A percentile compares a stretch with the other conserved stretches of the same genome.
phyloP scores from a whole-genome alignment of 2,797 vertebrate species.

The Coilia nasus region DNA sequence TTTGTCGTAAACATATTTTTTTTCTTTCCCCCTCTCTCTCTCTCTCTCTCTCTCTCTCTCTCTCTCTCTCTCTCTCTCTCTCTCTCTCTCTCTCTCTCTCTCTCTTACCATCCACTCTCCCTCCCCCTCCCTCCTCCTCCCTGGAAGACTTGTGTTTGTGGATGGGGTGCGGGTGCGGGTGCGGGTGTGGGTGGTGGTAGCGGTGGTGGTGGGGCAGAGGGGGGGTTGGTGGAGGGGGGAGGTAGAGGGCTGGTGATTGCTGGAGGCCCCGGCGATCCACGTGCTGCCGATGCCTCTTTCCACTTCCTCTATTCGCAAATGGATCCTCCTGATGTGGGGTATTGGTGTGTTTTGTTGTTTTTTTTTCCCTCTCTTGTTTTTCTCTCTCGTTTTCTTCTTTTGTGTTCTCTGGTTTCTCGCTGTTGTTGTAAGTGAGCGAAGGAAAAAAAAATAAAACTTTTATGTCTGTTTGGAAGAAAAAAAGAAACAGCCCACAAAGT shows the following conservation, averaged over 20 bases:
- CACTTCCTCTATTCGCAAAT: not conserved
- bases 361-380: not conserved
- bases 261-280: not conserved
- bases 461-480: slow-evolving; percentile 56
- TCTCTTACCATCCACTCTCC: not conserved
- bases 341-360: not conserved
- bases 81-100: not conserved
- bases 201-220: no score
- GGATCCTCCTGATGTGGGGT: not conserved
- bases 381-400: not conserved
- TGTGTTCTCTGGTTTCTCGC: not conserved
- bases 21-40: not conserved
- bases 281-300: not conserved
- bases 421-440: not conserved
- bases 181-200: no score
- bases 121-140: not conserved
- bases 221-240: no score
- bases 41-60: not conserved
- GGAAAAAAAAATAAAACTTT: not conserved
- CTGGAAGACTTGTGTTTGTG: not conserved
- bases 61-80: not conserved
- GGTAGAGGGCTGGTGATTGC: not conserved
- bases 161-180: not conserved
- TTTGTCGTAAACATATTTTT: slow-evolving; percentile 76
- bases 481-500: not conserved